Evolutionary conservation across 2,888 invertebrate species (phyloP).

Genomic region (Eristalinus aeneus): DNA sequence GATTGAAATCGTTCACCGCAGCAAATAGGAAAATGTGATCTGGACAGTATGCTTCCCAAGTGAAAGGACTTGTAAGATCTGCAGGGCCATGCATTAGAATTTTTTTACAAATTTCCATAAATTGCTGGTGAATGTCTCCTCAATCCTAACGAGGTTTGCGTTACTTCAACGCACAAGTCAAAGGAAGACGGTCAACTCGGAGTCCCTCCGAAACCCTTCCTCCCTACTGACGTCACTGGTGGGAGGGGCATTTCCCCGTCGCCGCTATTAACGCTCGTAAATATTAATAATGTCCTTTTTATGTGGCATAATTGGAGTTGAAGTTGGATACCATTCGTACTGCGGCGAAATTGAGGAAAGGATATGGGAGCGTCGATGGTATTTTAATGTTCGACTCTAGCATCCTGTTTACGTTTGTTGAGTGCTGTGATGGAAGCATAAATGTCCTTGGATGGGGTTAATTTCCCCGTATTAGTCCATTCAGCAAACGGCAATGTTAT

Average conservation of each 20-base stretch:
- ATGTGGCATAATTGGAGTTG: constrained; percentile 60
- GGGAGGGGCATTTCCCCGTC: constrained; percentile 15
- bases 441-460: constrained; percentile 49
- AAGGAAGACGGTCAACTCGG: background rate
- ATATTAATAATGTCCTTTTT: constrained; percentile 69
- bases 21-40: background rate
- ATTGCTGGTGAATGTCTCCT: background rate
- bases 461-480: constrained; percentile 50
- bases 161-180: constrained; percentile 24
- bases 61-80: no score
- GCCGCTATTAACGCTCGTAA: constrained; percentile 63
- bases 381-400: constrained; percentile 44
- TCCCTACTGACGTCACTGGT: background rate
- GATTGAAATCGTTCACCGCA: background rate
- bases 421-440: constrained; percentile 48
- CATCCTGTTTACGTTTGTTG: constrained; percentile 42
- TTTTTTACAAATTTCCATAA: background rate
- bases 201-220: background rate
- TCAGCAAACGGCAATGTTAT: background rate
- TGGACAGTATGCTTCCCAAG: no score
- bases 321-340: constrained; percentile 13
- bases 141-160: constrained; percentile 59
- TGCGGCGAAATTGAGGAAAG: background rate
- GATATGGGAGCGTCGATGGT: constrained; percentile 23
- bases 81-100: constrained; percentile 12